These are phyloP conservation scores for Cryptotermes secundus DNA, from an alignment of 1,140 invertebrate genomes.

Conservation along the genomic window DNA sequence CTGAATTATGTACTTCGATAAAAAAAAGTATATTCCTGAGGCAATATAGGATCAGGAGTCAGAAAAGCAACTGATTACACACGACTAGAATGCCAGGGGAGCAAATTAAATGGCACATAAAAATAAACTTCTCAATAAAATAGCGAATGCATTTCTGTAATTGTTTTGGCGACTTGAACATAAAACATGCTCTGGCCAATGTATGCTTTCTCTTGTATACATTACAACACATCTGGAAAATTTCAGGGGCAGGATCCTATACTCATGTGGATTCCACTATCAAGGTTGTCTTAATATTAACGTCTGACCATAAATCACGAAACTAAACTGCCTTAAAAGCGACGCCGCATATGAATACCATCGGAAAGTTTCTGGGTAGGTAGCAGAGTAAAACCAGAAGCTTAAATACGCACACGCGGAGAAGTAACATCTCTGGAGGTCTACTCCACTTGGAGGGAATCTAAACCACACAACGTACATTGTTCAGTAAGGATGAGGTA, in stretches of 20 bases:
- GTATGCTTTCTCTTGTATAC: not conserved
- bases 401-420: not conserved
- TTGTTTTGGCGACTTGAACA: not conserved
- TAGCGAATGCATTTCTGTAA: not conserved
- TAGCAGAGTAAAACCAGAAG: not conserved
- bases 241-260: not conserved
- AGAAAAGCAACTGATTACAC: too few relatives aligned
- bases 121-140: not conserved
- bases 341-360: not conserved
- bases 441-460: too few relatives aligned
- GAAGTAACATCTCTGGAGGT: too few relatives aligned
- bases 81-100: too few relatives aligned
- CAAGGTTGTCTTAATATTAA: conserved; percentile 13
- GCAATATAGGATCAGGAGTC: too few relatives aligned
- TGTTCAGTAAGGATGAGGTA: too few relatives aligned
- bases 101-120: not conserved
- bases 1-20: too few relatives aligned
- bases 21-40: too few relatives aligned
- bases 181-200: not conserved
- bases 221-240: not conserved
- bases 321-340: not conserved
- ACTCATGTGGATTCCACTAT: not conserved
- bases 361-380: not conserved
- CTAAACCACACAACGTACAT: too few relatives aligned
- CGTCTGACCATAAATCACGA: not conserved